Evolutionary conservation across 1,140 invertebrate genomes (phyloP).

Genomic region (Varroa destructor): DNA sequence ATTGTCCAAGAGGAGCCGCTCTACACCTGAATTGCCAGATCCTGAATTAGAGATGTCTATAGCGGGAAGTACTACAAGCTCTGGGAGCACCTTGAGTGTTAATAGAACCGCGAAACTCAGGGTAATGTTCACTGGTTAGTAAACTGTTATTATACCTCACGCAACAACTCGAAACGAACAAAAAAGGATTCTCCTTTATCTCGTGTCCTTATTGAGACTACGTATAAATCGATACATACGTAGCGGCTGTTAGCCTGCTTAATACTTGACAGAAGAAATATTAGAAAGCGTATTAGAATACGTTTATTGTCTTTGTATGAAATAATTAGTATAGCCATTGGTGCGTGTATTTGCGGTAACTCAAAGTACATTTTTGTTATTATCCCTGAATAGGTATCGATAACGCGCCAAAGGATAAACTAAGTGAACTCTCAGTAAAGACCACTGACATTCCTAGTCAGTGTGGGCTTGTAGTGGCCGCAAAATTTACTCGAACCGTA

Average conservation of each 20-base stretch:
- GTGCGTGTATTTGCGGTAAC: no score
- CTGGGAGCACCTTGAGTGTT: not conserved
- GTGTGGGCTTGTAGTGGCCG: not conserved
- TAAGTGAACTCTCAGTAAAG: not conserved
- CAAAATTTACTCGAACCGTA: constrained; percentile 16
- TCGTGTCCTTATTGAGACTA: not conserved
- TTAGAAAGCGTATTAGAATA: no score
- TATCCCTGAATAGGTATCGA: constrained; percentile 4
- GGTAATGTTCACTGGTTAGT: constrained; percentile 16
- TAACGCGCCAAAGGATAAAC: not conserved
- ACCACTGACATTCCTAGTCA: not conserved
- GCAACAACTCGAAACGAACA: not conserved
- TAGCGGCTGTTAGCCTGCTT: no score
- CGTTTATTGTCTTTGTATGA: no score
- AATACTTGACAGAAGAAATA: no score
- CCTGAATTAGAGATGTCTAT: not conserved
- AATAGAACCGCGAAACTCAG: not conserved
- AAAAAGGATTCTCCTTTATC: not conserved
- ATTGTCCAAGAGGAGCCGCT: not conserved
- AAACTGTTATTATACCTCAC: not conserved
- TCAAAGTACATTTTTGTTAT: no score
- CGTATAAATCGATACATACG: not conserved
- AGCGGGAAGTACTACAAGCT: not conserved
- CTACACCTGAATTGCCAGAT: not conserved
- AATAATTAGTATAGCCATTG: no score